Conservation (phyloP, 1,140 invertebrate species). For the Drosophila asahinai region DNA sequence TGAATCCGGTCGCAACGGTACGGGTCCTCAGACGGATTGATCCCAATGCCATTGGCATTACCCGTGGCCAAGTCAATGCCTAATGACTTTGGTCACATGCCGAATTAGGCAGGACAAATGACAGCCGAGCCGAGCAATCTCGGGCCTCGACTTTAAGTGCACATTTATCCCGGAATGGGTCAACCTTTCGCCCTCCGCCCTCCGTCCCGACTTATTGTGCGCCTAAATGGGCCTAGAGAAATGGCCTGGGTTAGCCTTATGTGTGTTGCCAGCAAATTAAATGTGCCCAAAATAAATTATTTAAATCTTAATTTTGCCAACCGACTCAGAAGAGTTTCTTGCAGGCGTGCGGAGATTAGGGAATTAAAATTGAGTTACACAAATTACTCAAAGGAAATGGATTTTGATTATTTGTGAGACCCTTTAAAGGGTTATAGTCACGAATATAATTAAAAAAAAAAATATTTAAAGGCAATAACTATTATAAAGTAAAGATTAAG, state of each 20-base stretch:
- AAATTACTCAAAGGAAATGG: slow-evolving; percentile 5
- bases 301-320: slow-evolving; percentile 48
- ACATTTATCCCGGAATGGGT: slow-evolving; percentile 29
- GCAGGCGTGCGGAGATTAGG: not conserved
- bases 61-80: slow-evolving; percentile 56
- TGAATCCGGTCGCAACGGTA: not conserved
- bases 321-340: slow-evolving; percentile 1
- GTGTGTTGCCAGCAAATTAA: slow-evolving; percentile 53
- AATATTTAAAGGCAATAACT: not conserved
- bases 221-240: slow-evolving; percentile 20
- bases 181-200: slow-evolving; percentile 23
- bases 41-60: slow-evolving; percentile 44
- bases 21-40: slow-evolving; percentile 52
- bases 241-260: slow-evolving; percentile 25
- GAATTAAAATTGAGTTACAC: not conserved
- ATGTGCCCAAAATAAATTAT: slow-evolving; percentile 56
- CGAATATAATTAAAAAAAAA: not conserved
- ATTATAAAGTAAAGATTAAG: not conserved
- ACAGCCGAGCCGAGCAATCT: slow-evolving; percentile 29
- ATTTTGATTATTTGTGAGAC: not conserved
- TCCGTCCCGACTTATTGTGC: slow-evolving; percentile 10
- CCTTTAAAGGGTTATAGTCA: not conserved
- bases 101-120: slow-evolving; percentile 69
- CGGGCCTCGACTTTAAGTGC: slow-evolving; percentile 51
- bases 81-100: slow-evolving; percentile 74